Conservation (phyloP, 1,140 invertebrate species). For the Coptotermes formosanus region DNA sequence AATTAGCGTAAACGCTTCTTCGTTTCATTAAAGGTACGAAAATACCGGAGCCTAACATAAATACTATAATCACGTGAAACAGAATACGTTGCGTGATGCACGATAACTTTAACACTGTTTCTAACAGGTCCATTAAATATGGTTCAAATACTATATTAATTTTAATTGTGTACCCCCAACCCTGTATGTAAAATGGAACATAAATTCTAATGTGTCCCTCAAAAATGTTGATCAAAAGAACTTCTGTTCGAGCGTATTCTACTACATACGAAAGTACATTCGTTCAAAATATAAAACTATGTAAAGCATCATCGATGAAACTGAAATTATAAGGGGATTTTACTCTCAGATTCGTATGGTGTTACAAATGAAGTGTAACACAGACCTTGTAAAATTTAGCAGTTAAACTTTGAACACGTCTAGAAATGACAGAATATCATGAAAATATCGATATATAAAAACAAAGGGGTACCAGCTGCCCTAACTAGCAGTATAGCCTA, state of each 20-base stretch:
- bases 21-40: too few species aligned
- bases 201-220: neutral
- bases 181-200: neutral
- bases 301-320: neutral
- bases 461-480: too few species aligned
- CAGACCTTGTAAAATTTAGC: neutral
- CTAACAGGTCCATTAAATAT: neutral
- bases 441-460: too few species aligned
- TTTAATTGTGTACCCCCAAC: neutral
- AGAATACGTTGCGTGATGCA: too few species aligned
- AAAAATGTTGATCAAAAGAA: neutral
- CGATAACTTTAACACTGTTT: neutral
- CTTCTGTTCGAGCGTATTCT: neutral
- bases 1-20: too few species aligned
- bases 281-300: neutral
- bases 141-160: neutral
- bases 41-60: too few species aligned
- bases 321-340: neutral
- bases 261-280: neutral
- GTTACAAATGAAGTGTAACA: neutral
- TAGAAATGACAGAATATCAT: too few species aligned
- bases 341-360: neutral
- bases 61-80: too few species aligned
- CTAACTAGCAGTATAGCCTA: too few species aligned
- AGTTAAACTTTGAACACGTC: too few species aligned